Conservation (phyloP, 2,113 vertebrate genomes). For the Oncorhynchus mykiss region DNA sequence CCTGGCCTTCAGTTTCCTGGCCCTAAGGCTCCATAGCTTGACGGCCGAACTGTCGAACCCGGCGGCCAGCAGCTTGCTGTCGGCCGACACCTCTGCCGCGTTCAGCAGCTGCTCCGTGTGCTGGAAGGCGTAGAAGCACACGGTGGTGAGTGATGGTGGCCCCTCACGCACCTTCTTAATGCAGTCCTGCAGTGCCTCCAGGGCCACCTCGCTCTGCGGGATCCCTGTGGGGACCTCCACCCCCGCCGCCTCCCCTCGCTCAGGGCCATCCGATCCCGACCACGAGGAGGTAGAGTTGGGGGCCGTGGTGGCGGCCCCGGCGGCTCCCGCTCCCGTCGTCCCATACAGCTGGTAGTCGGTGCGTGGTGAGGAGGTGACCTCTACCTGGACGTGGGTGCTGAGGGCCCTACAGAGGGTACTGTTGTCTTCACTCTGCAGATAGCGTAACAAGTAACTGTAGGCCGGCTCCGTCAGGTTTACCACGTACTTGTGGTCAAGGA, state of each 20-base stretch:
- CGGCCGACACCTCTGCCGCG: constrained; percentile 88
- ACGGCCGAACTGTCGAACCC: constrained; percentile 92
- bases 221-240: constrained; percentile 78
- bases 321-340: constrained; percentile 34
- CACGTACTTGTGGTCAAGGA: constrained; percentile 93
- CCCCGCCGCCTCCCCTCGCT: constrained; percentile 69
- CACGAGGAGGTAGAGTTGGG: constrained; percentile 68
- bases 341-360: constrained; percentile 93
- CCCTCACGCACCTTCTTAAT: constrained; percentile 91
- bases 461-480: constrained; percentile 90
- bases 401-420: constrained; percentile 86
- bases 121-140: constrained; percentile 97
- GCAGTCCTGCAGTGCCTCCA: constrained; percentile 90
- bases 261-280: constrained; percentile 67
- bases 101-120: constrained; percentile 92
- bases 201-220: constrained; percentile 85
- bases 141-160: constrained; percentile 91
- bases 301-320: constrained; percentile 25
- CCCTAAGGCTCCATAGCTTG: constrained; percentile 93
- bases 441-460: constrained; percentile 93
- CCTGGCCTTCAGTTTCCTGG: constrained; percentile 86
- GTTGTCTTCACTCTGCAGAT: constrained; percentile 97
- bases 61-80: constrained; percentile 89
- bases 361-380: constrained; percentile 83
- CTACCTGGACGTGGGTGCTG: constrained; percentile 86